Evolutionary conservation across 1,140 invertebrate species (phyloP).

Genomic region (Microplitis mediator): DNA sequence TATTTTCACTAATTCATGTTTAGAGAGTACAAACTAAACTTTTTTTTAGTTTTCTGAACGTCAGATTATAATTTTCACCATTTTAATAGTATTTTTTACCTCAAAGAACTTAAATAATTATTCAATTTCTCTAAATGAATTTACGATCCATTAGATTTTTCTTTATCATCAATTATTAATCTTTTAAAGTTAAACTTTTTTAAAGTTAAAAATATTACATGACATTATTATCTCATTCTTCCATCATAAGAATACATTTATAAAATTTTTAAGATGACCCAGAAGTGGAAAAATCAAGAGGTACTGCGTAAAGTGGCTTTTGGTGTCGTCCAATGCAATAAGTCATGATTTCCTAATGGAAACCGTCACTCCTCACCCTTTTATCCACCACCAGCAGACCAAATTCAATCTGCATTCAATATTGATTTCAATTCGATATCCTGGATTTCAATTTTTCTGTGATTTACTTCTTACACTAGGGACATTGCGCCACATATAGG

Average conservation of each 20-base stretch:
- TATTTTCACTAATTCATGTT: too few species aligned
- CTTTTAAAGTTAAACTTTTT: too few species aligned
- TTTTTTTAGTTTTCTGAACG: too few species aligned
- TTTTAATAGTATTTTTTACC: too few species aligned
- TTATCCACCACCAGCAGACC: constrained; percentile 33
- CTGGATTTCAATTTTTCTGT: constrained; percentile 52
- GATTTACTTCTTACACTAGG: constrained; percentile 54
- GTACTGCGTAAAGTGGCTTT: constrained; percentile 47
- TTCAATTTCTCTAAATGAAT: too few species aligned
- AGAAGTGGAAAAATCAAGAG: not conserved
- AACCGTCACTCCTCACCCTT: constrained; percentile 41
- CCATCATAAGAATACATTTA: not conserved
- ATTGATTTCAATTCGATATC: constrained; percentile 59
- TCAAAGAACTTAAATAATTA: too few species aligned
- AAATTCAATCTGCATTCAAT: constrained; percentile 58
- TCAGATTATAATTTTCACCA: too few species aligned
- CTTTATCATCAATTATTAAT: too few species aligned
- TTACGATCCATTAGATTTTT: too few species aligned
- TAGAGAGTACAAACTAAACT: too few species aligned
- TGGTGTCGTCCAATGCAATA: constrained; percentile 48
- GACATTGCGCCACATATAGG: not conserved
- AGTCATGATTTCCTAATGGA: constrained; percentile 53
- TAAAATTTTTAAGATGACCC: not conserved
- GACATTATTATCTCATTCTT: too few species aligned
- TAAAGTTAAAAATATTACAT: too few species aligned